Conservation (phyloP, 2,797 vertebrate genomes). For the Chloroceryle inda region DNA sequence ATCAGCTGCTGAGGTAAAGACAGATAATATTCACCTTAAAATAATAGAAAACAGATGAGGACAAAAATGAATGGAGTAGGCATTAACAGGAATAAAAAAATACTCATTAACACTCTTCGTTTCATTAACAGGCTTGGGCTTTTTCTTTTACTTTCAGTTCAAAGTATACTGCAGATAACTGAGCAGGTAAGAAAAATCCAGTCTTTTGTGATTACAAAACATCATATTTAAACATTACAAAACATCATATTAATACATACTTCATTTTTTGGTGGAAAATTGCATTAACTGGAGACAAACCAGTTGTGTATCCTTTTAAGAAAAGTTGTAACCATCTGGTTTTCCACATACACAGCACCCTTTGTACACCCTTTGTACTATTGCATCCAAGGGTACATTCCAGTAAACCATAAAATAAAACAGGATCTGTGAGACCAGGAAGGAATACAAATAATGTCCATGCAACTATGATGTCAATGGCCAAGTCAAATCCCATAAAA, state of each 20-base stretch:
- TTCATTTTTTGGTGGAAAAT: background rate
- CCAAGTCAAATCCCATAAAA: background rate
- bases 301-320: background rate
- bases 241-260: background rate
- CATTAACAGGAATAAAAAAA: background rate
- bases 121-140: accelerated
- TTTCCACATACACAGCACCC: background rate
- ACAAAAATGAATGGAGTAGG: background rate
- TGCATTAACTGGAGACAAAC: background rate
- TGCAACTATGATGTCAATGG: background rate
- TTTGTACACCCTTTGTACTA: background rate
- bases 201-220: background rate
- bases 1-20: background rate
- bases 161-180: background rate
- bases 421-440: background rate
- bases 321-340: background rate
- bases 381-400: background rate
- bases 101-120: background rate
- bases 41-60: background rate
- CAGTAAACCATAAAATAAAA: slow-evolving; percentile 18
- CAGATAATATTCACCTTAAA: background rate
- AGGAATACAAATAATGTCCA: background rate
- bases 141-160: background rate
- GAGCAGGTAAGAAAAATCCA: background rate
- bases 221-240: background rate